phyloP scores from a whole-genome alignment of 92 coral and sea anemone genomes.

The Siderastrea siderea region DNA sequence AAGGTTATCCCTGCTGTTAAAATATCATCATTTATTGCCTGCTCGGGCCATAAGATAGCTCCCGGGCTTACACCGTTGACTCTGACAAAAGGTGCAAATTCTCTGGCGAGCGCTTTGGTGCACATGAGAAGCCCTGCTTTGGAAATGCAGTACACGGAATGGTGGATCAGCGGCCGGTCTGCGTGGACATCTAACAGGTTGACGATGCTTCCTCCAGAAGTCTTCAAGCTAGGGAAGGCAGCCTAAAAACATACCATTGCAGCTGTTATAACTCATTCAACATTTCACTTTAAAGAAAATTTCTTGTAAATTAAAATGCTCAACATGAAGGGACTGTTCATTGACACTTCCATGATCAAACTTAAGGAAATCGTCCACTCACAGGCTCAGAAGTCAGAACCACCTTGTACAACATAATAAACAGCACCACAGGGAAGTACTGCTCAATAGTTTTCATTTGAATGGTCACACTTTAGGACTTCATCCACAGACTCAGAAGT shows the following conservation, averaged over 20 bases:
- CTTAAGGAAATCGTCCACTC: no score
- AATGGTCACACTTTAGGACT: no score
- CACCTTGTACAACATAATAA: no score
- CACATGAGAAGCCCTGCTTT: slow-evolving; percentile 88
- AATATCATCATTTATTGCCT: background rate
- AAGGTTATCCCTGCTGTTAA: background rate
- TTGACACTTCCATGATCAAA: no score
- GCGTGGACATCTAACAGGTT: slow-evolving; percentile 82
- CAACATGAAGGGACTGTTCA: no score
- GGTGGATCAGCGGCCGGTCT: slow-evolving; percentile 61
- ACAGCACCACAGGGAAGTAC: no score
- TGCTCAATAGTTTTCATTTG: no score
- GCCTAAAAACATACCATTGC: slow-evolving; percentile 57
- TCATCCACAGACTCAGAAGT: no score
- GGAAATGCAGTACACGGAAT: slow-evolving; percentile 81
- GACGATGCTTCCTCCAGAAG: slow-evolving; percentile 67
- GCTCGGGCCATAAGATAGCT: slow-evolving; percentile 69
- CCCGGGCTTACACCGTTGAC: slow-evolving; percentile 85
- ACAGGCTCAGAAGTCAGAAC: no score
- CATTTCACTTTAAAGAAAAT: no score
- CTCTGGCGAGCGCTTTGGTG: slow-evolving; percentile 76
- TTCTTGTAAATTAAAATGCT: no score
- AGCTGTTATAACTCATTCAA: background rate
- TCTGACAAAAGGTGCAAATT: slow-evolving; percentile 79
- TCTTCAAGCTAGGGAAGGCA: slow-evolving; percentile 72